phyloP scores from a whole-genome alignment of 2,888 invertebrate genomes.

The Apamea sordens region DNA sequence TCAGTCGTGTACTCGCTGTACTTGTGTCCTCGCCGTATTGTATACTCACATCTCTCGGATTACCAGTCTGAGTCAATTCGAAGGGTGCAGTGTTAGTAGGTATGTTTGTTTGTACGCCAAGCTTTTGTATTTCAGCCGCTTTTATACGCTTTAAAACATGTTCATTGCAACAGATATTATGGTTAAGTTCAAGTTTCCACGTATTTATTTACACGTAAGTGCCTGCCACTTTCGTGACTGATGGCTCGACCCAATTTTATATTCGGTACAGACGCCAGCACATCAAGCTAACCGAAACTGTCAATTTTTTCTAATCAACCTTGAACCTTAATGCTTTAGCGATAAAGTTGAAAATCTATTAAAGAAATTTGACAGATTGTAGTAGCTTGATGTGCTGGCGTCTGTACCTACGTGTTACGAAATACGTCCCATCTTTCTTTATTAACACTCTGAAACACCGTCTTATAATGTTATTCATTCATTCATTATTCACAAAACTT shows the following conservation, averaged over 20 bases:
- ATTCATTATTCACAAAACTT: conserved; percentile 62
- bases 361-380: too few species aligned
- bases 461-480: conserved; percentile 55
- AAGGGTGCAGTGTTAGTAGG: conserved; percentile 38
- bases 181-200: conserved; percentile 36
- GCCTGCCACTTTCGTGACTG: conserved; percentile 25
- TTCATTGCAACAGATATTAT: conserved; percentile 37
- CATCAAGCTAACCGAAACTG: too few species aligned
- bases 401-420: conserved; percentile 25
- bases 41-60: conserved; percentile 66
- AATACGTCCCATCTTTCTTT: conserved; percentile 30
- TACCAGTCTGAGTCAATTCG: conserved; percentile 64
- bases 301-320: too few species aligned
- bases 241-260: conserved; percentile 47
- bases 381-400: too few species aligned
- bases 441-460: conserved; percentile 43
- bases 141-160: conserved; percentile 32
- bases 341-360: too few species aligned
- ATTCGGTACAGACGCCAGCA: too few species aligned
- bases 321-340: too few species aligned
- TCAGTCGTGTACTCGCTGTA: conserved; percentile 42
- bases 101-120: conserved; percentile 30
- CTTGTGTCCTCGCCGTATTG: conserved; percentile 58
- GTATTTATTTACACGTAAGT: conserved; percentile 24
- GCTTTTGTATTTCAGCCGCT: conserved; percentile 47